Conservation (phyloP, 2,797 vertebrate genomes). For the Loriculus beryllinus region DNA sequence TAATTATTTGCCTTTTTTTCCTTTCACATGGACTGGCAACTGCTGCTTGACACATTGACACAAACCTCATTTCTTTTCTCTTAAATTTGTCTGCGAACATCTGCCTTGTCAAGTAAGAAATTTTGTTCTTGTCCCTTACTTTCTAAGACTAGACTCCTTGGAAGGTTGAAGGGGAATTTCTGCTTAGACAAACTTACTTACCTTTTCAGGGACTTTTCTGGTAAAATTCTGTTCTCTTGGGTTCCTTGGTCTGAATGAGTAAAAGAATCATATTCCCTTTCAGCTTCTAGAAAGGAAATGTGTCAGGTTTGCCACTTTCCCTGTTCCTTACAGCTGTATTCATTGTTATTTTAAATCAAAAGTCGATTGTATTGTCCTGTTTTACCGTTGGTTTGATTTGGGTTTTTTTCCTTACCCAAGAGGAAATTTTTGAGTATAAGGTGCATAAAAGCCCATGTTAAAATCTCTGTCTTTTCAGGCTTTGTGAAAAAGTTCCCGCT, state of each 20-base stretch:
- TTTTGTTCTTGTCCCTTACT: neutral
- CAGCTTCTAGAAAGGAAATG: neutral
- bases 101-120: neutral
- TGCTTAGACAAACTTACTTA: neutral
- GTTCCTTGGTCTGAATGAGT: neutral
- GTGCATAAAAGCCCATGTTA: accelerated
- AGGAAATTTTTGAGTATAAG: neutral
- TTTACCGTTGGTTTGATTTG: neutral
- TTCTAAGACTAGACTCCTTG: neutral
- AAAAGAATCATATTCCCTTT: neutral
- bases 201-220: neutral
- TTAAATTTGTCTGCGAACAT: neutral
- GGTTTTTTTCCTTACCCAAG: neutral
- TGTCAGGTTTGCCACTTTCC: neutral
- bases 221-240: accelerated
- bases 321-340: neutral
- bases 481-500: slow-evolving; percentile 81
- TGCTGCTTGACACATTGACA: neutral
- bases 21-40: neutral
- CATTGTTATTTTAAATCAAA: neutral
- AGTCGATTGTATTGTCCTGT: neutral
- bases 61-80: neutral
- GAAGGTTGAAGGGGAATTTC: neutral
- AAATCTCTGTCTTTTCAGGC: slow-evolving; percentile 17
- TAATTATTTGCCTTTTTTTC: neutral